phyloP scores from a whole-genome alignment of 2,797 vertebrate genomes.

The Falco rusticolus region DNA sequence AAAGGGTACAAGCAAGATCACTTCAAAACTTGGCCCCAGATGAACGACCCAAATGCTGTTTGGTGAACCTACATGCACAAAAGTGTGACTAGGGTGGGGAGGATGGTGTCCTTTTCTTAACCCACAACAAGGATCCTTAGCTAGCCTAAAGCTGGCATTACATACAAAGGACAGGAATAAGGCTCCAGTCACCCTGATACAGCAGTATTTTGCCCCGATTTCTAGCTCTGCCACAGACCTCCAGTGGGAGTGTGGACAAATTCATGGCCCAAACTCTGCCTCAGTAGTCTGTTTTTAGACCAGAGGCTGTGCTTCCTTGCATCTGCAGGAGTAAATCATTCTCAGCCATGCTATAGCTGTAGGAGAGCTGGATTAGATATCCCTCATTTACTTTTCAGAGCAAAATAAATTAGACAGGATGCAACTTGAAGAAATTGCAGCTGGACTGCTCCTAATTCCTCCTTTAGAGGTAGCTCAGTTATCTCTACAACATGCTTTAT shows the following conservation, averaged over 20 bases:
- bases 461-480: not conserved
- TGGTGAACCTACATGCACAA: not conserved
- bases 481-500: not conserved
- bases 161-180: rapidly evolving
- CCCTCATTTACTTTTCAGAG: not conserved
- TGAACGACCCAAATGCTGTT: rapidly evolving
- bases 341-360: not conserved
- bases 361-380: not conserved
- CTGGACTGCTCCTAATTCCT: not conserved
- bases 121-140: not conserved
- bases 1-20: not conserved
- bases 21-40: not conserved
- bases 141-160: not conserved
- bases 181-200: not conserved
- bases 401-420: not conserved
- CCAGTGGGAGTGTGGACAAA: not conserved
- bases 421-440: not conserved
- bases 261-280: not conserved
- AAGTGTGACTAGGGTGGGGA: rapidly evolving
- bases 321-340: not conserved
- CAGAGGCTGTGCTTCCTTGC: not conserved
- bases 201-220: not conserved
- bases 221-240: not conserved
- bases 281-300: not conserved
- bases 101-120: not conserved